phyloP scores from a whole-genome alignment of 2,797 vertebrate species.

The Harpagifer antarcticus region DNA sequence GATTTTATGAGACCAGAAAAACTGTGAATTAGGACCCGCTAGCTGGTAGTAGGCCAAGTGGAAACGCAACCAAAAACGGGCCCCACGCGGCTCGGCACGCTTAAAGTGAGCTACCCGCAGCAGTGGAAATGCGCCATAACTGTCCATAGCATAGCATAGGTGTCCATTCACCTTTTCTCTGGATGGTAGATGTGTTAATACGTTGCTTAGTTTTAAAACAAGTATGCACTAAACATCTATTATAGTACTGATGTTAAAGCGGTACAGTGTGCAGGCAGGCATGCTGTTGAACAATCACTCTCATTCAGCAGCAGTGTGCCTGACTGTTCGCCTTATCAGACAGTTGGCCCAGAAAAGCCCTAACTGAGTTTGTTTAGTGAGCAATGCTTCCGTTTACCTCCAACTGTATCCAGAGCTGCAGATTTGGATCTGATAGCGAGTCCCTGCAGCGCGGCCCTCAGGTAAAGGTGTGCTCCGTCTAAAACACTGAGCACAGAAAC shows the following conservation, averaged over 20 bases:
- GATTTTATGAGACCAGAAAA: too few relatives aligned
- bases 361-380: slow-evolving; percentile 21
- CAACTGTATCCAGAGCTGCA: slow-evolving; percentile 14
- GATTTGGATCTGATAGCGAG: slow-evolving; percentile 11
- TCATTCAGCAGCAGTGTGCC: not conserved
- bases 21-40: too few relatives aligned
- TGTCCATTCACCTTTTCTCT: not conserved
- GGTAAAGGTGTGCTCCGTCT: slow-evolving; percentile 17
- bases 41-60: too few relatives aligned
- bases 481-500: not conserved
- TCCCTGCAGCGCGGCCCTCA: not conserved
- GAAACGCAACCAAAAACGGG: too few relatives aligned
- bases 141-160: too few relatives aligned
- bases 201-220: not conserved
- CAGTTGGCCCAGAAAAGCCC: slow-evolving; percentile 11
- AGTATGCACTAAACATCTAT: not conserved
- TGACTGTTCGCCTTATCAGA: slow-evolving; percentile 20
- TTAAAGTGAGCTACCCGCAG: too few relatives aligned
- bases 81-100: too few relatives aligned
- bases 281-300: not conserved
- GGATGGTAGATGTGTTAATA: not conserved
- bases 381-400: slow-evolving; percentile 19
- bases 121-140: too few relatives aligned
- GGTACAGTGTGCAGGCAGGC: not conserved
- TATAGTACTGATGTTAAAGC: not conserved